Conservation (phyloP, 2,113 vertebrate genomes). For the Datnioides undecimradiatus region DNA sequence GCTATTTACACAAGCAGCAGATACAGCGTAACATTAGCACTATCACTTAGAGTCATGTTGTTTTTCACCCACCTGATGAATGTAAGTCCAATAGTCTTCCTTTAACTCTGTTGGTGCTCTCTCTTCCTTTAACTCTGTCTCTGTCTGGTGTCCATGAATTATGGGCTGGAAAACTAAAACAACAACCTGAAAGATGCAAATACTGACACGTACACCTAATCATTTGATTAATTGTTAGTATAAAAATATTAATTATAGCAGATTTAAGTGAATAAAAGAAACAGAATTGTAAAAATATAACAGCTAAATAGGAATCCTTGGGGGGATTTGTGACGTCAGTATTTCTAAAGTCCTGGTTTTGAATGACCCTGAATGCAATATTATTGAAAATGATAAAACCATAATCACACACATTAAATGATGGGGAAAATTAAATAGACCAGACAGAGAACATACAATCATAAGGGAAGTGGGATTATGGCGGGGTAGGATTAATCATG, state of each 20-base stretch:
- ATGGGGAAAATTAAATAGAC: background rate
- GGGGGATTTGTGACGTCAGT: background rate
- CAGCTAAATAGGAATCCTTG: background rate
- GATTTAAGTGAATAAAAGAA: background rate
- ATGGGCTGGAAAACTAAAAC: too few species aligned
- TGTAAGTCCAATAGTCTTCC: too few species aligned
- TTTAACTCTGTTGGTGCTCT: too few species aligned
- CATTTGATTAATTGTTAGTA: background rate
- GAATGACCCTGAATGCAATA: background rate
- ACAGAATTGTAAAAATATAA: background rate
- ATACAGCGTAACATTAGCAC: too few species aligned
- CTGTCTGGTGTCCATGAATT: too few species aligned
- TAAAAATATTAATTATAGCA: background rate
- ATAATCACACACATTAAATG: background rate
- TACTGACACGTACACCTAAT: background rate
- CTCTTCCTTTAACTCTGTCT: too few species aligned
- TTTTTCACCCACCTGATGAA: too few species aligned
- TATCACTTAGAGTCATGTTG: too few species aligned
- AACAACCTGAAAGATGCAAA: too few species aligned
- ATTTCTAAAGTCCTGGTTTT: background rate
- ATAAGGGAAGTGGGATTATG: constrained; percentile 4
- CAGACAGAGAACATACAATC: background rate
- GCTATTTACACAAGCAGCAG: too few species aligned
- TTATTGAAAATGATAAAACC: background rate
- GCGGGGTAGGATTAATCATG: background rate